Conservation (phyloP, 2,888 invertebrate species). For the Corbicula japonica region DNA sequence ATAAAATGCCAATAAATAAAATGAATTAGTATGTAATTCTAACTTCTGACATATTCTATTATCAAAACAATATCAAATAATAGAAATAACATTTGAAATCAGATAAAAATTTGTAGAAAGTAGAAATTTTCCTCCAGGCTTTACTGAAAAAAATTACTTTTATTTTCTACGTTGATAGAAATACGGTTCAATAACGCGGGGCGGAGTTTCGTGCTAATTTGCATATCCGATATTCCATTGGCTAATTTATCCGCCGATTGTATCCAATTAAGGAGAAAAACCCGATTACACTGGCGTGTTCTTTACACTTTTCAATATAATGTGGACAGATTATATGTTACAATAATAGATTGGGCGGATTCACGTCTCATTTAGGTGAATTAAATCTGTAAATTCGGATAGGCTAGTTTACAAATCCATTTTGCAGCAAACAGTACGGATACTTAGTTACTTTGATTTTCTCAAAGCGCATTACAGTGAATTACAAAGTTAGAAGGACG, state of each 20-base stretch:
- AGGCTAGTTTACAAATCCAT: constrained; percentile 39
- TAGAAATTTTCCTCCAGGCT: constrained; percentile 44
- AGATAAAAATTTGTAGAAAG: constrained; percentile 52
- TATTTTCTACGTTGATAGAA: constrained; percentile 3
- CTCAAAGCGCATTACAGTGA: background rate
- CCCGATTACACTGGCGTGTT: constrained; percentile 57
- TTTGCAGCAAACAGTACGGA: constrained; percentile 17
- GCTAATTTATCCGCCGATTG: constrained; percentile 35
- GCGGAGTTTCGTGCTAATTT: constrained; percentile 48
- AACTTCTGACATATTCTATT: constrained; percentile 63
- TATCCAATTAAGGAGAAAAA: constrained; percentile 55
- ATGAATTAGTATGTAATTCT: constrained; percentile 62
- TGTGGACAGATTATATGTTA: constrained; percentile 56
- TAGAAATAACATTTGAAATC: constrained; percentile 62
- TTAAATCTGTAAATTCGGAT: constrained; percentile 53
- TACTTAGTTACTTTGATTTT: no score
- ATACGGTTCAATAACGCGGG: constrained; percentile 30
- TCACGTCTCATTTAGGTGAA: constrained; percentile 55
- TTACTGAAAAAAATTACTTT: constrained; percentile 14
- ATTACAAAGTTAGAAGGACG: constrained; percentile 12
- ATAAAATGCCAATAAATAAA: constrained; percentile 53
- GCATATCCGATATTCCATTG: constrained; percentile 49
- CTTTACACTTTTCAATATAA: constrained; percentile 52
- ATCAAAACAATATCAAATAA: constrained; percentile 58
- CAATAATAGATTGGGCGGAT: constrained; percentile 62